phyloP scores from a whole-genome alignment of 2,113 vertebrate genomes.

The Centropus unirufus region DNA sequence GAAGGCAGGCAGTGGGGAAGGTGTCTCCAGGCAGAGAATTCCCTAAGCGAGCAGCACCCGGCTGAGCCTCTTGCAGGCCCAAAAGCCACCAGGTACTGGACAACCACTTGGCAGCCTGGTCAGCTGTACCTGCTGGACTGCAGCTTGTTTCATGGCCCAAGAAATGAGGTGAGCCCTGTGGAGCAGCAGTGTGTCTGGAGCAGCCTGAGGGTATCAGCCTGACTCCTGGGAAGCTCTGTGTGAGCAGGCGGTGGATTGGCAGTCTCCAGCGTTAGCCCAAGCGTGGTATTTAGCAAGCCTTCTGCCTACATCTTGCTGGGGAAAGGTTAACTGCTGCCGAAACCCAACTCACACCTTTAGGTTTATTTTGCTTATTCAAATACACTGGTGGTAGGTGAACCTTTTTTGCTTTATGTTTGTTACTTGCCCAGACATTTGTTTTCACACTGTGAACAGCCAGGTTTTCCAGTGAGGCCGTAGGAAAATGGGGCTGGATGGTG shows the following conservation, averaged over 20 bases:
- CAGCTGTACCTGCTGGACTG: neutral
- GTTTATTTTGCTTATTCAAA: conserved; percentile 17
- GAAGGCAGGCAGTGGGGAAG: neutral
- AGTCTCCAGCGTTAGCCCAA: neutral
- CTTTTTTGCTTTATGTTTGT: neutral
- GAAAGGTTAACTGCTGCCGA: conserved; percentile 19
- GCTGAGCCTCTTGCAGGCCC: neutral
- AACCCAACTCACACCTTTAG: neutral
- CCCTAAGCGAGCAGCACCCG: neutral
- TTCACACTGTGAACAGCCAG: neutral
- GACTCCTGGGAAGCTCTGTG: neutral
- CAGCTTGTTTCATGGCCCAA: neutral
- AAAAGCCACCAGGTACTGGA: neutral
- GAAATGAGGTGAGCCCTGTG: conserved; percentile 3
- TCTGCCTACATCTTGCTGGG: neutral
- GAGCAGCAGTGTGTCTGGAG: neutral
- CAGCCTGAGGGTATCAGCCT: neutral
- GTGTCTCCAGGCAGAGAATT: neutral
- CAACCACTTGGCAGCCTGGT: neutral
- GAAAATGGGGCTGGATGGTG: neutral
- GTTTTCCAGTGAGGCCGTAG: neutral
- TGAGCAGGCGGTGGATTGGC: neutral
- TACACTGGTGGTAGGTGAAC: neutral
- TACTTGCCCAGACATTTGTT: neutral
- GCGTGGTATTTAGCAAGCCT: neutral